Evolutionary conservation across 2,888 invertebrate species (phyloP).

Genomic region (Orthosia cruda): DNA sequence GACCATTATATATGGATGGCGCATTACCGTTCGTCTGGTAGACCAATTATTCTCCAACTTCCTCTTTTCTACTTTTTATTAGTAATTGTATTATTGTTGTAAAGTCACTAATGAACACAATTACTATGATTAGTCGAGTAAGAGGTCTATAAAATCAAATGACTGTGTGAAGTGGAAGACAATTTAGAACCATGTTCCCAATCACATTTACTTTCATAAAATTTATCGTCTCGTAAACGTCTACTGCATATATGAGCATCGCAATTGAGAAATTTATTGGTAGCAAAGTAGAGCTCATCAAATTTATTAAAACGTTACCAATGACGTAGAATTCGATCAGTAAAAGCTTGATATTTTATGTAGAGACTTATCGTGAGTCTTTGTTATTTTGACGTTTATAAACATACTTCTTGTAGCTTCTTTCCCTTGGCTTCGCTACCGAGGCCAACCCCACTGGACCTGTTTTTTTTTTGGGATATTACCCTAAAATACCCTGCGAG

Average conservation of each 20-base stretch:
- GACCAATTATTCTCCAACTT: too few species aligned
- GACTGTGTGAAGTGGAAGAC: background rate
- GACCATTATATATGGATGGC: too few species aligned
- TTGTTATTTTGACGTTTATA: background rate
- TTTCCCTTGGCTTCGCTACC: too few species aligned
- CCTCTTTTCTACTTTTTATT: background rate
- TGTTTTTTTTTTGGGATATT: too few species aligned
- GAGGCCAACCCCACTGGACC: too few species aligned
- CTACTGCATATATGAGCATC: background rate
- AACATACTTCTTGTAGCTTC: background rate
- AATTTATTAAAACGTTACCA: background rate
- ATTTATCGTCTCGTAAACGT: background rate
- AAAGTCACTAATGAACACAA: background rate
- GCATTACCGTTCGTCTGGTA: too few species aligned
- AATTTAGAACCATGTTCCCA: background rate
- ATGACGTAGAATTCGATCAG: too few species aligned
- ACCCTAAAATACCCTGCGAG: too few species aligned
- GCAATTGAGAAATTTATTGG: too few species aligned
- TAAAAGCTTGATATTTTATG: background rate
- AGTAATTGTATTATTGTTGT: background rate
- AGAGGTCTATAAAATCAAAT: slow-evolving; percentile 3
- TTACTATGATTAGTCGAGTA: background rate
- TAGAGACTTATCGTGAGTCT: background rate
- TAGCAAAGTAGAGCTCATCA: too few species aligned
- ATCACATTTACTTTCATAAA: background rate